Conservation (phyloP, 2,888 invertebrate genomes). For the Microdon myrmicae region DNA sequence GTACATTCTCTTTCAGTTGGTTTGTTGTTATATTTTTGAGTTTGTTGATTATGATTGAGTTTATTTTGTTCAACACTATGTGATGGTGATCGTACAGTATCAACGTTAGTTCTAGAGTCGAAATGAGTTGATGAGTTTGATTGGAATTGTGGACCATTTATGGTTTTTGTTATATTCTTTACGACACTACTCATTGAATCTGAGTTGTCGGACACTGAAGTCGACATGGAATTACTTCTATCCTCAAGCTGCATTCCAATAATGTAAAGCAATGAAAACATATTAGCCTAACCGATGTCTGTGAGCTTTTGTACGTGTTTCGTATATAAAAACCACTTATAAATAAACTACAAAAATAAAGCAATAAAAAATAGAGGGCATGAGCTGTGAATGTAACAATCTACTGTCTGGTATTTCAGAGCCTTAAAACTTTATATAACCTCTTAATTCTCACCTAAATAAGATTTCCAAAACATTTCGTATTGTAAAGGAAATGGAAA, state of each 20-base stretch:
- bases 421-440: no score
- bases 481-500: no score
- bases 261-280: no score
- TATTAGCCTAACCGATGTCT: no score
- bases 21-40: slow-evolving; percentile 17
- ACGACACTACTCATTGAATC: slow-evolving; percentile 38
- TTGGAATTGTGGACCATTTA: slow-evolving; percentile 12
- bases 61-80: slow-evolving; percentile 6
- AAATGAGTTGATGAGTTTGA: slow-evolving; percentile 21
- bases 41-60: slow-evolving; percentile 24
- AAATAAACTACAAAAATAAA: no score
- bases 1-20: slow-evolving; percentile 22
- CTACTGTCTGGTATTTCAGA: no score
- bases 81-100: slow-evolving; percentile 18
- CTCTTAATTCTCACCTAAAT: no score
- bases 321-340: no score
- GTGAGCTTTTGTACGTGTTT: no score
- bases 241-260: slow-evolving; percentile 45
- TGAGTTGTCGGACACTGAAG: slow-evolving; percentile 37
- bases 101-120: slow-evolving; percentile 25
- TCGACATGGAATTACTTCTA: slow-evolving; percentile 37
- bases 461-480: no score
- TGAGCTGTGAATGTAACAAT: no score
- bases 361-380: no score
- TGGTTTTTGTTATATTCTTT: slow-evolving; percentile 8